A percentile compares a stretch with the other conserved stretches of the same genome.
Conservation (phyloP, 2,888 invertebrate genomes). For the Cancer borealis region DNA sequence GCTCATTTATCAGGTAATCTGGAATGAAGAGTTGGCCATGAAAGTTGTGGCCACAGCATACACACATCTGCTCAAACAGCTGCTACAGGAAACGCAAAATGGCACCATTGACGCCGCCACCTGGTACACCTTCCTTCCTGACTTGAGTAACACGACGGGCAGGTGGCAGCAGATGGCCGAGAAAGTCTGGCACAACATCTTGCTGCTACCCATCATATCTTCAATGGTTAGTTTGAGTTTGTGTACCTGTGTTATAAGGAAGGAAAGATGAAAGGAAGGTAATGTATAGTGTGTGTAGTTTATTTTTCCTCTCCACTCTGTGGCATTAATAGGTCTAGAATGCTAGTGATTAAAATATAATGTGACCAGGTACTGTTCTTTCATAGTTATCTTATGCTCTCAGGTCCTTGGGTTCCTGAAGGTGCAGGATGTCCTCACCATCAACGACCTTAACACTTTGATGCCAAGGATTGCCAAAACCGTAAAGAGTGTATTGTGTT, state of each 20-base stretch:
- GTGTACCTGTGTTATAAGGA: too few species aligned
- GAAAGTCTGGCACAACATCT: conserved; percentile 15
- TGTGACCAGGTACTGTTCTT: neutral
- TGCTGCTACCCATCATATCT: neutral
- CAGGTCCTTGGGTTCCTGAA: neutral
- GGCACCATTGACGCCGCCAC: neutral
- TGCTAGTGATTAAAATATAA: neutral
- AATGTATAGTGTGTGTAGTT: too few species aligned
- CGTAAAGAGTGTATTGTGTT: neutral
- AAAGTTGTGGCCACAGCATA: conserved; percentile 46
- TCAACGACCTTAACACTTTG: neutral
- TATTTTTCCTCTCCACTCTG: too few species aligned
- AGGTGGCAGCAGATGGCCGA: conserved; percentile 36
- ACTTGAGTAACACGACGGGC: neutral
- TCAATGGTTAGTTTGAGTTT: conserved; percentile 18
- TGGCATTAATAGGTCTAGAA: neutral
- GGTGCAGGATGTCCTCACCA: neutral
- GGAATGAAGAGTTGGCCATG: conserved; percentile 53
- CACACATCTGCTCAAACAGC: neutral
- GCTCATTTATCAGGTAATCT: neutral
- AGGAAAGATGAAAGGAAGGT: too few species aligned
- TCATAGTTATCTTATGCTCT: neutral
- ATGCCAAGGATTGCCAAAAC: neutral
- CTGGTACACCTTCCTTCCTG: conserved; percentile 51
- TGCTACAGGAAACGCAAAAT: neutral